Conservation (phyloP, 2,113 vertebrate genomes). For the Oryzias celebensis region DNA sequence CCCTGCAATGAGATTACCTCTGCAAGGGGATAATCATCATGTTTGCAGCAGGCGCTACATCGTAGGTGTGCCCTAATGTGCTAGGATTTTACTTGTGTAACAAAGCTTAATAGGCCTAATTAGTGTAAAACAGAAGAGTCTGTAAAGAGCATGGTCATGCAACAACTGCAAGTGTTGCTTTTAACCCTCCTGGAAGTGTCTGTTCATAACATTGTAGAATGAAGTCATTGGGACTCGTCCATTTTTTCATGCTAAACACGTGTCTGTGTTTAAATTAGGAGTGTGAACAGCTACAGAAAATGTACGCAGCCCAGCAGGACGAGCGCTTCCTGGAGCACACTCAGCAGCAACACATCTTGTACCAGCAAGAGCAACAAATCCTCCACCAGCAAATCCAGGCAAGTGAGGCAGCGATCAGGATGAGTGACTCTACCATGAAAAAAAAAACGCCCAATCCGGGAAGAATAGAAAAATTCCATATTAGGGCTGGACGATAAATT, state of each 20-base stretch:
- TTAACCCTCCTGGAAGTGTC: too few species aligned
- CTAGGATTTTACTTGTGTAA: conserved; percentile 29
- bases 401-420: conserved; percentile 5
- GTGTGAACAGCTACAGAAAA: conserved; percentile 97
- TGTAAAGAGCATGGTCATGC: too few species aligned
- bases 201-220: not conserved
- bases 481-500: too few species aligned
- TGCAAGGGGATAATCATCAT: conserved; percentile 30
- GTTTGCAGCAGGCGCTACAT: conserved; percentile 12
- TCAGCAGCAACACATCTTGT: conserved; percentile 95
- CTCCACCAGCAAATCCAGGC: conserved; percentile 96
- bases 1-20: conserved; percentile 30
- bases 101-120: conserved; percentile 23
- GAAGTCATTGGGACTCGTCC: not conserved
- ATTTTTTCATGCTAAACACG: not conserved
- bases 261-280: conserved; percentile 78
- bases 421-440: too few species aligned
- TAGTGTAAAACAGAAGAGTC: too few species aligned
- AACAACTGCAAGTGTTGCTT: too few species aligned
- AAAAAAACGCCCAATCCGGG: too few species aligned
- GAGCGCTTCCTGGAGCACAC: conserved; percentile 93
- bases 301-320: conserved; percentile 91
- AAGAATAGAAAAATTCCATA: too few species aligned
- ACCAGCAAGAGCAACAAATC: conserved; percentile 98
- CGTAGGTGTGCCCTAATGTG: conserved; percentile 1